Evolutionary conservation across 2,113 vertebrate species (phyloP), one percentile per base, ranked within the genome.

Genomic region (Grus americana): DNA sequence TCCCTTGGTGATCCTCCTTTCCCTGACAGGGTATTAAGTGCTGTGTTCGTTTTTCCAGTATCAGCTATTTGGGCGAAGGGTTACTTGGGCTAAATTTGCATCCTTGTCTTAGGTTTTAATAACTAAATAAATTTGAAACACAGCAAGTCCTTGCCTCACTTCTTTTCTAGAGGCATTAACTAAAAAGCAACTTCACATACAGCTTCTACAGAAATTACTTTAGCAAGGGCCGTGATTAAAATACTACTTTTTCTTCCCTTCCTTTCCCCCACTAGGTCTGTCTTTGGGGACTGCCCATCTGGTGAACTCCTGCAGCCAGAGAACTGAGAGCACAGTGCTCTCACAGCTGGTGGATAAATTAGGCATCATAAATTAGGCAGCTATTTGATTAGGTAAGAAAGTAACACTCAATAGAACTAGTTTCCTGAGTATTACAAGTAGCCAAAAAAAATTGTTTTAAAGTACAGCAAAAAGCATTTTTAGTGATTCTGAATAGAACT

Each of bases 201-300:
- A 40, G 11, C 38, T 92, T 84, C 38, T 50, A 11, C 9, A 79
- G 66, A 71, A 71, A 36, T 12, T 54, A 3, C 9, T 66, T 81
- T 10, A 67, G 61, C 24, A 30, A 44, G 23, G 12, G 4, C 46
- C 87, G 5, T 79, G 23, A 57, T 71, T 68, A 88, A 57, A 49
- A 42, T 14, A 21, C 20, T 3, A 4, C 12, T 30, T 47, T 52
- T 79, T 82, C 19, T 68, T 88, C 11, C 7, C 1, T 2, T 66
- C 8, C 24, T 88, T 80, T 78, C 7, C 14, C 6, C 2, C 1
- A 3, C 15, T 68, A 0, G 12, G 24, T 61, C 21, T 55, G 0
- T 75, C 62, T 85, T 58, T 62, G 47, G 32, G 57, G 7, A 30
- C 29, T 75, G 54, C 14, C 19, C 26, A 34, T 83, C 27, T 72